Base-by-base conservation (phyloP, 2,797 vertebrate species). In the Phyllotis vaccarum region DNA sequence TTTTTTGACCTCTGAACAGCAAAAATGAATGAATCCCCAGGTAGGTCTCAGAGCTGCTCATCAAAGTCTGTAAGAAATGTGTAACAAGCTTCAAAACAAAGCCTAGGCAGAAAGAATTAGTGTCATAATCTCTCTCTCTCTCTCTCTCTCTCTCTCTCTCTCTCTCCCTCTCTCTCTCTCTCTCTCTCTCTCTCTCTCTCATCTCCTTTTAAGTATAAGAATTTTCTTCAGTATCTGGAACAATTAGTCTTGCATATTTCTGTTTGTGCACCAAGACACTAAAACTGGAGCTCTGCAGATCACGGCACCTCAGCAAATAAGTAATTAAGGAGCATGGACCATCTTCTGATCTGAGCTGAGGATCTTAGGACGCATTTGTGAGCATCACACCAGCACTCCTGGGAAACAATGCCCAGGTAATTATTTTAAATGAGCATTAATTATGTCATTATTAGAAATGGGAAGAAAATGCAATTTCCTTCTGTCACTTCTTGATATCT, bases 401-500 rank as follows among this genome's bases (percentile, higher is more conserved):
- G 97, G 97, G 97, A 97, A 97, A 94, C 70, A 98, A 98, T 74
- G 11, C 94, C 97, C 93, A 89, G 92, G 90, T 70, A 97, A 96
- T 97, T 97, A 96, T 96, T 97, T 97, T 98, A 98, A 98, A 98
- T 98, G 97, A 98, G 96, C 96, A 98, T 98, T 98, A 98, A 99
- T 98, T 98, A 98, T 97, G 98, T 98, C 97, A 98, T 98, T 98
- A 98, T 98, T 98, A 98, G 97, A 98, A 98, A 98, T 97, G 97
- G 95, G 78, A 97, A 96, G 96, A 98, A 97, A 98, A 98, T 97
- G 98, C 99, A 99, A 99, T 99, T 99, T 99, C 98, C 98, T 99
- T 99, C 98, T 98, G 98, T 98, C 98, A 98, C 98, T 99, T 99
- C 98, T 98, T 98, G 99, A 99, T 99, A 99, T 99, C 98, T 99